Conservation (phyloP, 2,888 invertebrate genomes). For the Tetragonula carbonaria region DNA sequence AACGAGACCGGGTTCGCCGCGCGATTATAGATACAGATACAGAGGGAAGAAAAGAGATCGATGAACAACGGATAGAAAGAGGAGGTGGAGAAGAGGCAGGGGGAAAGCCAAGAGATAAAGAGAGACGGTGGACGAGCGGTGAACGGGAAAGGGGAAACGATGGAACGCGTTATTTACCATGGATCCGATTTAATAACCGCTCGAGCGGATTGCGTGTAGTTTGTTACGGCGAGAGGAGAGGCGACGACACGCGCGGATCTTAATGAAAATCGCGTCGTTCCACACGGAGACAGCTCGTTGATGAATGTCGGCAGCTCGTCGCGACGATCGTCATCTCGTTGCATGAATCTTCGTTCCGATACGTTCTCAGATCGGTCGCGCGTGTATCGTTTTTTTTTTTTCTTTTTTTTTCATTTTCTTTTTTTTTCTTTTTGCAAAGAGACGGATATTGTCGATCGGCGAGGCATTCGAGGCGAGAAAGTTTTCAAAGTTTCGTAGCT, state of each 20-base stretch:
- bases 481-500: background rate
- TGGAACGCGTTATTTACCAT: constrained; percentile 61
- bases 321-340: constrained; percentile 7
- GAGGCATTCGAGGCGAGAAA: background rate
- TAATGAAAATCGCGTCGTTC: constrained; percentile 49
- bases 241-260: constrained; percentile 14
- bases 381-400: background rate
- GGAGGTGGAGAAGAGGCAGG: background rate
- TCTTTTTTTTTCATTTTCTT: background rate
- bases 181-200: constrained; percentile 67
- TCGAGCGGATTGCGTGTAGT: constrained; percentile 38
- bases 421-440: background rate
- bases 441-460: background rate
- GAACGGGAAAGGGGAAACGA: constrained; percentile 48
- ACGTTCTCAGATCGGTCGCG: background rate
- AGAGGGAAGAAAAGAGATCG: constrained; percentile 59
- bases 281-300: constrained; percentile 10
- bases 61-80: constrained; percentile 49
- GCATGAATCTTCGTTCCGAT: constrained; percentile 18
- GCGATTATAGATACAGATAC: constrained; percentile 80
- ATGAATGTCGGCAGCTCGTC: constrained; percentile 26
- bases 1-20: constrained; percentile 78
- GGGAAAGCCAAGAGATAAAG: background rate
- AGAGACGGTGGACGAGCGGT: background rate
- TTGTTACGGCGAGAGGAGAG: constrained; percentile 33